Percentiles rank a stretch among this genome's conserved stretches.
These are phyloP conservation scores for Saturnia pavonia DNA, from an alignment of 2,888 invertebrate species.

Conservation along the genomic window DNA sequence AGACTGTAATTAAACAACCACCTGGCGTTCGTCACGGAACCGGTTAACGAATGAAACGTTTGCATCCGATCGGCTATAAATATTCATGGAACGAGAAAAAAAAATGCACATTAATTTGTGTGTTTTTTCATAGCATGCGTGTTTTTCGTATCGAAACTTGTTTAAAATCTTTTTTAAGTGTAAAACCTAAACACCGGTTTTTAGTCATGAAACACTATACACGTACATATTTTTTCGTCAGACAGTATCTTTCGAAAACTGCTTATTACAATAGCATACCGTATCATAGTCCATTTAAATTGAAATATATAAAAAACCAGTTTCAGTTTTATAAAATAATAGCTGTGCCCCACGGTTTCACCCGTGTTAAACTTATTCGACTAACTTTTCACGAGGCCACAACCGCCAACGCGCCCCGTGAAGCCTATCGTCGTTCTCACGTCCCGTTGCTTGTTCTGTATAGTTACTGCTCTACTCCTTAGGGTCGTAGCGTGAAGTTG, in stretches of 20 bases:
- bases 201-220: neutral
- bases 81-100: neutral
- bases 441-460: no score
- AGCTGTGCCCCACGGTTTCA: no score
- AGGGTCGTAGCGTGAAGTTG: no score
- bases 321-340: no score
- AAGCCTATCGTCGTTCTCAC: no score
- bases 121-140: neutral
- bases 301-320: neutral
- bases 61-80: constrained; percentile 7
- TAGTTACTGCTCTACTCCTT: no score
- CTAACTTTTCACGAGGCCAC: no score
- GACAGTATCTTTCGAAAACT: neutral
- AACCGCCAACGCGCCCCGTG: no score
- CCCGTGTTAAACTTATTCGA: no score
- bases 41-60: constrained; percentile 7
- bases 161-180: neutral
- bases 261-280: no score
- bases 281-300: no score
- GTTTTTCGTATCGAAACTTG: neutral
- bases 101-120: neutral
- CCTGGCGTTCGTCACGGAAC: constrained; percentile 39
- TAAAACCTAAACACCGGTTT: neutral
- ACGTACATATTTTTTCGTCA: no score
- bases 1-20: constrained; percentile 45